Base-by-base conservation (phyloP, 2,797 vertebrate genomes). In the Anguilla megastoma region DNA sequence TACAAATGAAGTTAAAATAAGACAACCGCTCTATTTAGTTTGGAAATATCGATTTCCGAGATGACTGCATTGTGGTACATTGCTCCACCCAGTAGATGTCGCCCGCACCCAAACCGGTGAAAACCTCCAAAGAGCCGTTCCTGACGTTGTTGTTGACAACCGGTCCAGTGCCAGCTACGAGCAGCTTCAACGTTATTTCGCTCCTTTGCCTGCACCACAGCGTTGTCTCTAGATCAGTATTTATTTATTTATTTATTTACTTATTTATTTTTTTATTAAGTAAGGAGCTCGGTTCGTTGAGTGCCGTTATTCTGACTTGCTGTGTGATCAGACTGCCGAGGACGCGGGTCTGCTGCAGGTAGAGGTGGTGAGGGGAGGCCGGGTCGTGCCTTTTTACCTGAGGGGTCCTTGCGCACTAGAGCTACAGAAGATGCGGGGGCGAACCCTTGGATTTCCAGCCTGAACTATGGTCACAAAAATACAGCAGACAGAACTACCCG, bases 131-230 rank as follows among this genome's bases (percentile, higher is more conserved):
- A 9, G 79, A 83, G 18, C 45, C 14, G 21, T 52, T 84, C 9
- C 80, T 48, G 45, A 48, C 45, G 41, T 56, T 84, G 83, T 56
- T 84, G 83, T 84, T 84, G 83, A 58, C 82, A 30, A 84, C 52
- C 80, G 45, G n/a, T 27, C 10, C 74, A 10, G 33, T 79, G 74
- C 33, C 14, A 36, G 30, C 71, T 6, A 10, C 50, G 71, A 14
- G 24, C 45, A 84, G 50, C 36, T 45, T 45, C 41, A 41, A 0
- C 33, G 14, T 5, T 1, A 3, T 45, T 48, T 21, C 76, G 3
- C 5, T 4, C 3, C 36, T 41, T 21, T 18, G 2, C 30, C 30
- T 33, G 6, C 9, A 5, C 41, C 41, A 45, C 41, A 45, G 41
- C 41, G 41, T 45, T 45, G 41, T 45, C 41, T 45, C 41, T 45